Percentiles rank a stretch among this genome's conserved stretches.
Evolutionary conservation across 2,113 vertebrate genomes (phyloP).

Genomic region (Silurus asotus): DNA sequence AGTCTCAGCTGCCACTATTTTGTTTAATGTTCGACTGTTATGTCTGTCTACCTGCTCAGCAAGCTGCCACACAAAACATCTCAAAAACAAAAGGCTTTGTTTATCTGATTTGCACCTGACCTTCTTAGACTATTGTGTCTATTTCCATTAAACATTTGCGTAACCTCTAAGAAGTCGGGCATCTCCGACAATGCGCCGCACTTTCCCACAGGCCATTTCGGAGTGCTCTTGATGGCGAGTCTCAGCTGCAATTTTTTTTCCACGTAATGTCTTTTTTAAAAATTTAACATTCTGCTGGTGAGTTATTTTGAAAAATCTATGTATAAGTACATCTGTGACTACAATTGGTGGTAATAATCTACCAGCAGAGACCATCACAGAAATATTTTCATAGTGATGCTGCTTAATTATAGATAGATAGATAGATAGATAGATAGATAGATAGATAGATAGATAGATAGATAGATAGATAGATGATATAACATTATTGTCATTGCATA

Average conservation of each 20-base stretch:
- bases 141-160: conserved; percentile 17
- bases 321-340: conserved; percentile 24
- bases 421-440: too few relatives aligned
- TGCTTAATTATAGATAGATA: too few relatives aligned
- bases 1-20: neutral
- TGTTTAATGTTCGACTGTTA: neutral
- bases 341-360: conserved; percentile 28
- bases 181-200: neutral
- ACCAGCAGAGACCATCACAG: neutral
- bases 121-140: conserved; percentile 18
- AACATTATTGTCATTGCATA: too few relatives aligned
- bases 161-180: conserved; percentile 11
- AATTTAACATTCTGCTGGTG: neutral
- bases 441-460: too few relatives aligned
- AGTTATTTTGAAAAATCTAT: neutral
- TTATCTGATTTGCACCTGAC: neutral
- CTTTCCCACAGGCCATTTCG: conserved; percentile 5
- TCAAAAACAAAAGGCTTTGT: conserved; percentile 12
- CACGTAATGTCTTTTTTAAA: neutral
- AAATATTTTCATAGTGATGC: neutral
- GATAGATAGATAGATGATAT: too few relatives aligned
- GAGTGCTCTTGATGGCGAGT: conserved; percentile 20
- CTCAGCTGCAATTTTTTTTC: neutral
- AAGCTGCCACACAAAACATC: neutral
- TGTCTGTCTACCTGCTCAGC: neutral